Conservation (phyloP, 2,888 invertebrate genomes). For the Andrena bucephala region DNA sequence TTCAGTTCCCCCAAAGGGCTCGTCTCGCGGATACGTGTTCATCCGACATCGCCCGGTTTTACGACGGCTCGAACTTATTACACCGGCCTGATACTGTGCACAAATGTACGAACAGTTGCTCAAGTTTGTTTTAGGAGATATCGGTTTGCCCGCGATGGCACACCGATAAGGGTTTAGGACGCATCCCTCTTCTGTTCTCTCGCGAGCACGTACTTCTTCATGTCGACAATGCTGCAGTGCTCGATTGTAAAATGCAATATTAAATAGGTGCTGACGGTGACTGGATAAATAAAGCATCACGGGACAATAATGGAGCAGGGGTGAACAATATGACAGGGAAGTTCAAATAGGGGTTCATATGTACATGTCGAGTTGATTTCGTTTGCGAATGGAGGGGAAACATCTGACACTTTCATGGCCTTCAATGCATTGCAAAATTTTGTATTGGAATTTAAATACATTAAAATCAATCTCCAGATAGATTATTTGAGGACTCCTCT, state of each 20-base stretch:
- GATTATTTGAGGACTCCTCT: too few species aligned
- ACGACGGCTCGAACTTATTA: constrained; percentile 36
- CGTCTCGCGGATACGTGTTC: constrained; percentile 18
- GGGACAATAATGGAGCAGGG: not conserved
- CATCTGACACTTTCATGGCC: not conserved
- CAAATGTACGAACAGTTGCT: constrained; percentile 4
- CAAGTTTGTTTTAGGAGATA: constrained; percentile 38
- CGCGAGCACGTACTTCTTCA: constrained; percentile 11
- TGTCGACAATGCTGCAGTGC: not conserved
- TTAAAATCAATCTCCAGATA: too few species aligned
- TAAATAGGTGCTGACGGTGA: constrained; percentile 6
- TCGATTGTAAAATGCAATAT: constrained; percentile 33
- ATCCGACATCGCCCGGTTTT: constrained; percentile 19
- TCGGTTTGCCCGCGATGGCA: constrained; percentile 14
- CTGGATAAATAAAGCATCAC: constrained; percentile 2
- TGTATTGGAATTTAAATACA: too few species aligned
- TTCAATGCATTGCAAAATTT: too few species aligned
- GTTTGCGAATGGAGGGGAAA: not conserved
- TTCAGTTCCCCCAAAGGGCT: constrained; percentile 2
- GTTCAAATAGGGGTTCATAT: not conserved
- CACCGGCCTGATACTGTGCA: constrained; percentile 4
- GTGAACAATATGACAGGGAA: not conserved
- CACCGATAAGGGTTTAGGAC: constrained; percentile 7
- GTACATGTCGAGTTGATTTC: not conserved
- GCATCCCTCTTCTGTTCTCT: not conserved